These are phyloP conservation scores for Bombyx mandarina DNA, from an alignment of 1,140 invertebrate species.

Conservation along the genomic window DNA sequence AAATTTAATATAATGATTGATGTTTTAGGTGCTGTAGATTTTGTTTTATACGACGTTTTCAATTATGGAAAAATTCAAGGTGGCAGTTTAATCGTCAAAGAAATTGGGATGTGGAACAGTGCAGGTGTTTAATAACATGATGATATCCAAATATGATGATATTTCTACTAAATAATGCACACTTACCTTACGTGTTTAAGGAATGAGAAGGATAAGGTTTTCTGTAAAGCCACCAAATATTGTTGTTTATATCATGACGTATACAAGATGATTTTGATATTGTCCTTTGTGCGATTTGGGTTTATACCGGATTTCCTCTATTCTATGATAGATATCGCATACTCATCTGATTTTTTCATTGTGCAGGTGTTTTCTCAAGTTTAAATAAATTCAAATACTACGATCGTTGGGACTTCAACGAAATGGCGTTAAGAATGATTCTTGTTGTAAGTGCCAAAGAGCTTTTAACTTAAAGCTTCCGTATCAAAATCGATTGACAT, in stretches of 20 bases:
- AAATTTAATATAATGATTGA: not conserved
- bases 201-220: no score
- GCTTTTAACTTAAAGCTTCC: not conserved
- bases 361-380: conserved; percentile 16
- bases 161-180: no score
- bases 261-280: no score
- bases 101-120: conserved; percentile 21
- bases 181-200: no score
- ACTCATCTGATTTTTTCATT: conserved; percentile 2
- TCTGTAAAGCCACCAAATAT: no score
- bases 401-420: conserved; percentile 33
- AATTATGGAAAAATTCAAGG: conserved; percentile 40
- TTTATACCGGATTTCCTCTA: no score
- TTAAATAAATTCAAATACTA: conserved; percentile 34
- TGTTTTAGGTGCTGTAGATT: not conserved
- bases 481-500: not conserved
- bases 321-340: not conserved
- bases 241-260: no score
- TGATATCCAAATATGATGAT: no score
- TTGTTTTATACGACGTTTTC: conserved; percentile 25
- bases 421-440: conserved; percentile 27
- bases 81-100: conserved; percentile 22
- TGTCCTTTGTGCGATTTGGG: no score
- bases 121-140: no score
- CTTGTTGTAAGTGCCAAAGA: conserved; percentile 25